phyloP scores from a whole-genome alignment of 2,888 invertebrate species.

The Torymus texanus region DNA sequence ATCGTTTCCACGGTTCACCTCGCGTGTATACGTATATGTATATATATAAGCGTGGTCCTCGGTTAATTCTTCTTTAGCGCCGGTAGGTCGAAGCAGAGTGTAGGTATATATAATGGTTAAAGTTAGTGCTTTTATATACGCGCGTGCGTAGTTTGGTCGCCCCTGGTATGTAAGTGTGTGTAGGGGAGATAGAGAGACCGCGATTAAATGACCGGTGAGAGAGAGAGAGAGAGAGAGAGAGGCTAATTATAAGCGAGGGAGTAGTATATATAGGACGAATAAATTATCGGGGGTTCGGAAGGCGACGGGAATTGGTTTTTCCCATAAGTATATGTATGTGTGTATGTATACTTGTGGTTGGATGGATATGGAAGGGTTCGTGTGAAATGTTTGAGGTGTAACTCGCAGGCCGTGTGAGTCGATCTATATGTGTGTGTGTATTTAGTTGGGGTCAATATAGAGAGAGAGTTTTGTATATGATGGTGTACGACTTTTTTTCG shows the following conservation, averaged over 20 bases:
- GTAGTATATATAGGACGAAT: slow-evolving; percentile 2
- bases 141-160: not conserved
- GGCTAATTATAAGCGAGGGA: slow-evolving; percentile 17
- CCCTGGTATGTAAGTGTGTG: not conserved
- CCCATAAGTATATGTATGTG: not conserved
- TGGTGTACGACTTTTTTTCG: too few species aligned
- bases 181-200: not conserved
- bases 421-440: too few species aligned
- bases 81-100: too few species aligned
- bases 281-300: slow-evolving; percentile 18
- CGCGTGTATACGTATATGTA: slow-evolving; percentile 34
- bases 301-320: not conserved
- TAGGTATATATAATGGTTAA: slow-evolving; percentile 8
- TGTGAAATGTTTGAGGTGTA: too few species aligned
- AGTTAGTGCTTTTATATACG: not conserved
- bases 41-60: too few species aligned
- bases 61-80: too few species aligned
- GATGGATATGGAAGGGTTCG: too few species aligned
- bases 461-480: too few species aligned
- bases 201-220: slow-evolving; percentile 12
- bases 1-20: slow-evolving; percentile 73
- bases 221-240: not conserved
- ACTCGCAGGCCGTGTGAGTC: too few species aligned
- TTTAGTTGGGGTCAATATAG: too few species aligned
- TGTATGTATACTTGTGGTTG: too few species aligned